Evolutionary conservation across 2,113 vertebrate genomes (phyloP).

Genomic region (Cochlearius cochlearius): DNA sequence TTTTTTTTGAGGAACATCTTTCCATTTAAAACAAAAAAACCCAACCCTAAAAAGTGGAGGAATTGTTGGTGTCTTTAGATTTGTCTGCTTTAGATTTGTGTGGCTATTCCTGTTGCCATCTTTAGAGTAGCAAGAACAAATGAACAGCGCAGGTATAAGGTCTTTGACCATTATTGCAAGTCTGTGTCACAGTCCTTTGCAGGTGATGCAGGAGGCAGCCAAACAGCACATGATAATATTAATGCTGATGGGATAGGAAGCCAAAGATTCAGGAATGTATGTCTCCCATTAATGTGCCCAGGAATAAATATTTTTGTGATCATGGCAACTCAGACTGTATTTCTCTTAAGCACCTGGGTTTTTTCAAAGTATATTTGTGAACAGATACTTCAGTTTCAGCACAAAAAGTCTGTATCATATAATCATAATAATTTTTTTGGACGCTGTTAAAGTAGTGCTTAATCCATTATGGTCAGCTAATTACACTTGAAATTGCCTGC

Average conservation of each 20-base stretch:
- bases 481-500: neutral
- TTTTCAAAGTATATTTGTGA: neutral
- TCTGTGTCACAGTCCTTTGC: neutral
- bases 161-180: neutral
- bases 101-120: neutral
- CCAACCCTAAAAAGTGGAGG: neutral
- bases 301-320: neutral
- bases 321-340: neutral
- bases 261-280: neutral
- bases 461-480: slow-evolving; percentile 5
- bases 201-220: neutral
- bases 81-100: neutral
- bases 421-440: neutral
- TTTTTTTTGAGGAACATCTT: neutral
- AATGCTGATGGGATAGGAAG: neutral
- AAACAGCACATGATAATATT: neutral
- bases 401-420: neutral
- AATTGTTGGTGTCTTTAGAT: neutral
- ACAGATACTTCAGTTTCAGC: neutral
- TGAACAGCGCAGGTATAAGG: neutral
- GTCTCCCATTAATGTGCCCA: neutral
- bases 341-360: neutral
- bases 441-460: neutral
- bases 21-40: neutral
- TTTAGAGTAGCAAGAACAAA: neutral